A percentile compares a stretch with the other conserved stretches of the same genome.
These are phyloP conservation scores for Lasiurus cinereus DNA, from an alignment of 2,113 vertebrate genomes.

Conservation along the genomic window DNA sequence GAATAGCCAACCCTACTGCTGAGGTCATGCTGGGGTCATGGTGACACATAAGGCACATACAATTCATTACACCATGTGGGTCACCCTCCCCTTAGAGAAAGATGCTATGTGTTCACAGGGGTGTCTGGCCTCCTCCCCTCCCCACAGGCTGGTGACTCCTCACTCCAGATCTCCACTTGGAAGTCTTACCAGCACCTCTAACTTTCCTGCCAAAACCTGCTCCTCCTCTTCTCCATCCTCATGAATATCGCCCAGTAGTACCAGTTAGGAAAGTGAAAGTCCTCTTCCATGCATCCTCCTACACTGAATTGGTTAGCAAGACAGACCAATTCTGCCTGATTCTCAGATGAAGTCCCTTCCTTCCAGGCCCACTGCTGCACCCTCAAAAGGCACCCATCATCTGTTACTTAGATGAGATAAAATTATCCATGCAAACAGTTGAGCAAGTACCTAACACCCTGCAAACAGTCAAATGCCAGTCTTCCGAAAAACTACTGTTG, in stretches of 20 bases:
- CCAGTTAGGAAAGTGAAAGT: not conserved
- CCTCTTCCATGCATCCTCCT: not conserved
- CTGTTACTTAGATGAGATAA: not conserved
- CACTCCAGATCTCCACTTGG: not conserved
- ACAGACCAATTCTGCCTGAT: not conserved
- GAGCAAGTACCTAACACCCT: not conserved
- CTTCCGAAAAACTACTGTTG: constrained; percentile 24
- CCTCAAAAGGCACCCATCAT: not conserved
- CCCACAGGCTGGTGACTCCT: not conserved
- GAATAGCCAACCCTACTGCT: not conserved
- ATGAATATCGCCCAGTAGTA: not conserved
- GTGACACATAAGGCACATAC: not conserved
- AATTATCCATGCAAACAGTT: not conserved
- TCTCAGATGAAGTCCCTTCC: not conserved
- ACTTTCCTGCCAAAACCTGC: not conserved
- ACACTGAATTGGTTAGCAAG: not conserved
- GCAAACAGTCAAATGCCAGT: not conserved
- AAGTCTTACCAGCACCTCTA: not conserved
- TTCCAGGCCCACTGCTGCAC: not conserved
- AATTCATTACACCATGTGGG: not conserved
- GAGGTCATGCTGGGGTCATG: not conserved
- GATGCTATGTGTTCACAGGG: not conserved
- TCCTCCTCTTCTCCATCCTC: not conserved
- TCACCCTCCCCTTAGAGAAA: not conserved
- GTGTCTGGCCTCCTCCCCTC: not conserved